These are phyloP conservation scores for Campoletis sonorensis DNA, from an alignment of 1,140 invertebrate genomes.

Conservation along the genomic window DNA sequence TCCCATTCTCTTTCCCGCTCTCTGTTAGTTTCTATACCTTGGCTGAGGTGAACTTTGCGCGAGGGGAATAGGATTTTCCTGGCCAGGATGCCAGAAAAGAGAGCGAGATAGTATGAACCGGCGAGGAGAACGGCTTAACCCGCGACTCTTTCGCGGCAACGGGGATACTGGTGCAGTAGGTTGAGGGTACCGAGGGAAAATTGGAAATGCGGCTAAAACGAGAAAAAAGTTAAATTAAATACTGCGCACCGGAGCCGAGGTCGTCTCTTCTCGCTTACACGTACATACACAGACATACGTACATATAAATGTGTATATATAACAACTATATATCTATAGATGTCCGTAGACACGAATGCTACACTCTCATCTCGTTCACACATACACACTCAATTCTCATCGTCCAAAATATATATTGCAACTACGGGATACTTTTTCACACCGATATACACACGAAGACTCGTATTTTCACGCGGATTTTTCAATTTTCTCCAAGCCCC, in stretches of 20 bases:
- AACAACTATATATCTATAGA: background rate
- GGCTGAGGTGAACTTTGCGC: conserved; percentile 24
- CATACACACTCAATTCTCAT: conserved; percentile 17
- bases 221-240: conserved; percentile 67
- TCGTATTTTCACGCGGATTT: conserved; percentile 63
- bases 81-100: conserved; percentile 34
- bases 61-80: conserved; percentile 30
- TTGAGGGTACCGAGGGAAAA: conserved; percentile 55
- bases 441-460: conserved; percentile 30
- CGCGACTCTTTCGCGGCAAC: conserved; percentile 40
- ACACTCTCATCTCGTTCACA: conserved; percentile 33
- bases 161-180: conserved; percentile 35
- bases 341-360: background rate
- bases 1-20: background rate
- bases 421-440: conserved; percentile 29
- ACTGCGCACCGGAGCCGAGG: conserved; percentile 51
- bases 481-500: conserved; percentile 64
- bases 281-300: background rate
- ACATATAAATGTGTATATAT: background rate
- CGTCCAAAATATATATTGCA: conserved; percentile 35
- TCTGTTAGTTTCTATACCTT: conserved; percentile 15
- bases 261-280: conserved; percentile 9
- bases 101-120: conserved; percentile 15
- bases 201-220: conserved; percentile 65
- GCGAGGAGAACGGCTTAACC: conserved; percentile 48